Evolutionary conservation across 2,113 vertebrate species (phyloP), one percentile per base, ranked within the genome.

Genomic region (Rhinoderma darwinii): DNA sequence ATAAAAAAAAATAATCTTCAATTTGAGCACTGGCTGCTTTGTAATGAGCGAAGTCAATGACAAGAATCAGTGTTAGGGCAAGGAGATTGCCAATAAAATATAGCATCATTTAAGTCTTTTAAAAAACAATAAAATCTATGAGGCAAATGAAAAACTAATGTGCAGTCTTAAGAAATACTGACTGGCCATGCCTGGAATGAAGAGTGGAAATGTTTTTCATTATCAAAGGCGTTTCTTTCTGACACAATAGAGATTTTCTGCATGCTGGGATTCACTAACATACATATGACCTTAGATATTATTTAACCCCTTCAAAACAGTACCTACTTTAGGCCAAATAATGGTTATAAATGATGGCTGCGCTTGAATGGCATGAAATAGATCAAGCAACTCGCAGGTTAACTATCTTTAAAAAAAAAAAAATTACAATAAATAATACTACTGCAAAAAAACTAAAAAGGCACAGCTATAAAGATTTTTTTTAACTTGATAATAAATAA

Each of bases 101-200:
- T 76, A 61, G 72, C 70, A 47, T 74, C 30, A 74, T 84, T 84
- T 76, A 61, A 61, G 39, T 61, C 51, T 75, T 84, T 84, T 84
- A 84, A 76, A 84, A 84, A 84, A 84, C 83, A 61, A 84, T 84
- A 84, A 84, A 61, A 76, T 59, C 83, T 63, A 76, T 61, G 51
- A 76, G 83, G 83, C 83, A 84, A 76, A 76, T 43, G 72, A 73
- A 82, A 82, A 54, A 83, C 81, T 70, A 70, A 84, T 84, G 35
- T 74, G 82, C 68, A 84, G 41, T 74, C 50, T 83, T 74, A 20
- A 84, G 68, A 73, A 54, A 84, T 74, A 84, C 35, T 74, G 82
- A 17, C 47, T 61, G 37, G 44, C 25, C 72, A 44, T 59, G 54
- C 54, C 15, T 61, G 41, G 51, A 61, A n/a, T 44, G 2, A 41